Evolutionary conservation across 2,113 vertebrate species (phyloP).

Genomic region (Nothocercus julius): DNA sequence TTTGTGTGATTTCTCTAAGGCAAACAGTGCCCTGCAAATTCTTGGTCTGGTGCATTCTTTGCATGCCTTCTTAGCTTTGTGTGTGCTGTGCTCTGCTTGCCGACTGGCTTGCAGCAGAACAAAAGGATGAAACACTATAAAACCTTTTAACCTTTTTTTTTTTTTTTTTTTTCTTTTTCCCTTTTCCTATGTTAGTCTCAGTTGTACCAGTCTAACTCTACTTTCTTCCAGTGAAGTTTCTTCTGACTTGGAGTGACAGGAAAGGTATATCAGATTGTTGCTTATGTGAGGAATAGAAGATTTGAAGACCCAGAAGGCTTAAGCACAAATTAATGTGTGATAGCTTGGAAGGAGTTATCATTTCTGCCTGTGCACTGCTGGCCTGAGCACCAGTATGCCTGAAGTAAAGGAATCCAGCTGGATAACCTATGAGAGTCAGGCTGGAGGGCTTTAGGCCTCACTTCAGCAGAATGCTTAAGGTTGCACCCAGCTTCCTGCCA

Average conservation of each 20-base stretch:
- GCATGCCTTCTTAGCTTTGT: background rate
- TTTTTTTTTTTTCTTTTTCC: background rate
- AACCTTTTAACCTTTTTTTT: no score
- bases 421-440: rapidly evolving
- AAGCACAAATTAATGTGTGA: background rate
- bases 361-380: background rate
- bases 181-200: background rate
- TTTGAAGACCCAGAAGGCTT: background rate
- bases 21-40: background rate
- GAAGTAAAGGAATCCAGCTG: background rate
- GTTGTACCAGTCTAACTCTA: rapidly evolving
- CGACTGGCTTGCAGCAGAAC: background rate
- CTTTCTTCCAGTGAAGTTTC: background rate
- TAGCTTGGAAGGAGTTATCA: rapidly evolving
- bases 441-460: background rate
- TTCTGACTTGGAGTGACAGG: background rate
- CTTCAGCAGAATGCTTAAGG: background rate
- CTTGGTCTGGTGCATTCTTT: conserved; percentile 25
- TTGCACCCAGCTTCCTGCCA: background rate
- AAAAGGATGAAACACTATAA: background rate
- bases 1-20: background rate
- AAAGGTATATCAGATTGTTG: background rate
- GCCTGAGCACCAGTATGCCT: background rate
- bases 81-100: background rate
- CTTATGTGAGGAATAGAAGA: background rate